Evolutionary conservation across 2,113 vertebrate species (phyloP).

Genomic region (Oryzias melastigma): DNA sequence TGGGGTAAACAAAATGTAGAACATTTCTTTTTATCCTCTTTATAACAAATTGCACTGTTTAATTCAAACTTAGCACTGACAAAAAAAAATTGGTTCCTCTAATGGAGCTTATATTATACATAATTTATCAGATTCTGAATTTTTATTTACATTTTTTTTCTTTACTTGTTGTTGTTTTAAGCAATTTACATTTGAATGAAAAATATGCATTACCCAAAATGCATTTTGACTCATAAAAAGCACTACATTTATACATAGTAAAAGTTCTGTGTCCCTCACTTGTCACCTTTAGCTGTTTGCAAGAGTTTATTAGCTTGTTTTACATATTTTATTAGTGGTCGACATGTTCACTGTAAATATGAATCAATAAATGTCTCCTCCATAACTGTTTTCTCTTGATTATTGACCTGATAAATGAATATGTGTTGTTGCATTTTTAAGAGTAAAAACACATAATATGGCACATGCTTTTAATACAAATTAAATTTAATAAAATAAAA

Average conservation of each 20-base stretch:
- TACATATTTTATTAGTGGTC: constrained; percentile 2
- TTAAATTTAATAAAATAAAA: too few species aligned
- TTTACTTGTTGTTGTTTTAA: neutral
- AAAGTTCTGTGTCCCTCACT: constrained; percentile 8
- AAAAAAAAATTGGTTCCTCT: too few species aligned
- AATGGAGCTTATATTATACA: too few species aligned
- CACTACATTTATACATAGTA: constrained; percentile 46
- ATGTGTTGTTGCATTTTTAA: neutral
- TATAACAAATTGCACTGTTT: too few species aligned
- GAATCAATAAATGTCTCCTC: constrained; percentile 53
- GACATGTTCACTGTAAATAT: constrained; percentile 49
- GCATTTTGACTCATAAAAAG: constrained; percentile 46
- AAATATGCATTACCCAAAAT: constrained; percentile 4
- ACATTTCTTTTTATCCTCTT: too few species aligned
- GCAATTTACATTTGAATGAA: too few species aligned
- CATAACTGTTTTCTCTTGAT: neutral
- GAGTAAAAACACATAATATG: neutral
- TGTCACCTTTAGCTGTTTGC: constrained; percentile 28
- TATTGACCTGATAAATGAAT: neutral
- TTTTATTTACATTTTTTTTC: neutral
- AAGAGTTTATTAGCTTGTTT: constrained; percentile 12
- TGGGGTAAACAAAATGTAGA: neutral
- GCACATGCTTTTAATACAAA: too few species aligned
- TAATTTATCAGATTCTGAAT: neutral
- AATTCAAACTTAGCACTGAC: too few species aligned